Evolutionary conservation across 2,888 invertebrate species (phyloP), one percentile per base, ranked within the genome.

Genomic region (Galeopsomyia nigrocyanea): DNA sequence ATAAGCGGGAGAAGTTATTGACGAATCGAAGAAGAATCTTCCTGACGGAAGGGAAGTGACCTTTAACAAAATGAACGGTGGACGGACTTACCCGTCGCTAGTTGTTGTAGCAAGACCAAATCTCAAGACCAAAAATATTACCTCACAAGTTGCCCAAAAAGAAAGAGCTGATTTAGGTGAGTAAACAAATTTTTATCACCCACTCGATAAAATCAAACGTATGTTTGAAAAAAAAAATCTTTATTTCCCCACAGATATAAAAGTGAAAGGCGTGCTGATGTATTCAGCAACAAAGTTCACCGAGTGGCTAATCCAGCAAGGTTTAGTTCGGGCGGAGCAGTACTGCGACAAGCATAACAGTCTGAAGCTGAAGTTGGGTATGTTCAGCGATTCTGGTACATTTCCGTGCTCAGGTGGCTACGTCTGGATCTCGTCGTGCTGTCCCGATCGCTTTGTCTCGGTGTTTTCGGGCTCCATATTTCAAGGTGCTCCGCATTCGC

Each of bases 381-480:
- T 95, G 91, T 95, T 95, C 85, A 94, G 94, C 0, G 95, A 96
- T 83, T 92, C 92, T 0, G 90, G 92, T 0, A 94, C 94, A 79
- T 95, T 95, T 84, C 95, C 95, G 0, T 94, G 92, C 84, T 95
- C 95, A 0, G 96, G 96, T 0, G 96, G 96, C 49, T 96, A 96
- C 82, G 95, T 96, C 0, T 96, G 96, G 96, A 94, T 96, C 77
- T 93, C 94, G 0, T 94, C 94, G 76, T 96, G 95, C 82, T 96
- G 96, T 79, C 93, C 94, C 0, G 93, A 93, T 10, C 90, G 93
- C 60, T 95, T 94, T 83, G 93, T 95, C 5, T 96, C 96, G 0
- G 95, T 96, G 0, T 96, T 95, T 86, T 92, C 92, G 76, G 94
- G 95, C 39, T 96, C 96, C 0, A 89, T 96, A 66, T 96, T 96